Percentiles rank a stretch among this genome's conserved stretches.
phyloP scores from a whole-genome alignment of 2,888 invertebrate species.

The Chrysotoxum bicinctum region DNA sequence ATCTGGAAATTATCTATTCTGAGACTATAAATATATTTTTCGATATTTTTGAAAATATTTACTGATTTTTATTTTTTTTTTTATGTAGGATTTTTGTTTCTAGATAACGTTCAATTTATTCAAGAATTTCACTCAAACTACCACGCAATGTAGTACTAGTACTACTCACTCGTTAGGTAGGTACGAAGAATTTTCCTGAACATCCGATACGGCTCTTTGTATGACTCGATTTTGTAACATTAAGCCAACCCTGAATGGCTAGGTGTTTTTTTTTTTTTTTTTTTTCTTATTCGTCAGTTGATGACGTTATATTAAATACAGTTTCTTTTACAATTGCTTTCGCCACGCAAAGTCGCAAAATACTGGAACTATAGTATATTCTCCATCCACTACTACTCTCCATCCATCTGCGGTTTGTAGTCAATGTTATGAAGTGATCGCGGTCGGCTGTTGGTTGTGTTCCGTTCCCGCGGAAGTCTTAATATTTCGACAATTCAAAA shows the following conservation, averaged over 20 bases:
- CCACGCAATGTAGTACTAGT: no score
- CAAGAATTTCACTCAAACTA: no score
- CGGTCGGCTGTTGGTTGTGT: slow-evolving; percentile 65
- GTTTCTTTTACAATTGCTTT: slow-evolving; percentile 41
- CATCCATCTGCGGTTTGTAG: slow-evolving; percentile 24
- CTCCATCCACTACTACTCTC: not conserved
- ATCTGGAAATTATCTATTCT: no score
- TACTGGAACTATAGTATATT: slow-evolving; percentile 30
- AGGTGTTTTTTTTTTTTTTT: not conserved
- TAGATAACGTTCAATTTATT: no score
- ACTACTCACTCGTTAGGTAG: no score
- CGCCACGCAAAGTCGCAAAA: slow-evolving; percentile 57
- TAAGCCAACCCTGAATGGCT: not conserved
- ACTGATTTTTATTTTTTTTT: no score
- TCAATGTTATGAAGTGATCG: slow-evolving; percentile 73
- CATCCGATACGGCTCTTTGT: not conserved
- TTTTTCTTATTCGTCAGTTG: not conserved
- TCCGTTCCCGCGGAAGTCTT: slow-evolving; percentile 63
- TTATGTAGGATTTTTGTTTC: no score
- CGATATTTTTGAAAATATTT: no score
- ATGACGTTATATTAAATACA: slow-evolving; percentile 14
- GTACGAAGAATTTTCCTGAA: no score
- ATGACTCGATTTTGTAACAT: not conserved
- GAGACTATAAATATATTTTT: no score
- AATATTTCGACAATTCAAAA: slow-evolving; percentile 51